Percentiles rank a stretch among this genome's conserved stretches.
These are phyloP conservation scores for Lasaia peninsularis DNA, from an alignment of 1,140 invertebrate species.

Conservation along the genomic window DNA sequence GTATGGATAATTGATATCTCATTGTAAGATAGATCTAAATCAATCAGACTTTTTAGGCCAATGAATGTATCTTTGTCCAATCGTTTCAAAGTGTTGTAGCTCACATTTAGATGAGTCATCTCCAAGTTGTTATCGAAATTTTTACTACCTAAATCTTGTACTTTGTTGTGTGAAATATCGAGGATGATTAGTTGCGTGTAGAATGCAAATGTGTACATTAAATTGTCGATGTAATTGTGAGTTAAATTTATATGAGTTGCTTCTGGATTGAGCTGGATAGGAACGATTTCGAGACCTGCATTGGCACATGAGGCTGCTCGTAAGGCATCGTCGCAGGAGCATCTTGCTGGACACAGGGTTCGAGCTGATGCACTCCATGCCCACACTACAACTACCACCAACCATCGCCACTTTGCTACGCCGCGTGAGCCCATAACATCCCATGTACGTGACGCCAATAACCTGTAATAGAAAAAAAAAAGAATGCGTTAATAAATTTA, in stretches of 20 bases:
- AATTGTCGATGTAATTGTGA: conserved; percentile 83
- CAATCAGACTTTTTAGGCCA: conserved; percentile 82
- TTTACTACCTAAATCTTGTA: conserved; percentile 85
- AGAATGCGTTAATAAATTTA: neutral
- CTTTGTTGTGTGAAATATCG: conserved; percentile 89
- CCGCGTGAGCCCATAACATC: conserved; percentile 74
- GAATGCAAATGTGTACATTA: conserved; percentile 86
- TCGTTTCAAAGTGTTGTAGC: conserved; percentile 83
- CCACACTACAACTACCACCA: conserved; percentile 64
- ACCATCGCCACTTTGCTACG: conserved; percentile 67
- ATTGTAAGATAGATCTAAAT: conserved; percentile 87
- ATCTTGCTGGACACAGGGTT: conserved; percentile 87
- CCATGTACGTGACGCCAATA: conserved; percentile 59
- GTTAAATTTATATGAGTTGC: conserved; percentile 86
- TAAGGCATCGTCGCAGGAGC: conserved; percentile 88
- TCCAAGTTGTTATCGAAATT: conserved; percentile 88
- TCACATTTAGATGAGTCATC: conserved; percentile 85
- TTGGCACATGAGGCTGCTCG: conserved; percentile 85
- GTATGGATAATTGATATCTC: conserved; percentile 84
- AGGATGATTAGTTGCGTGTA: conserved; percentile 88
- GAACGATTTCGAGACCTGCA: conserved; percentile 88
- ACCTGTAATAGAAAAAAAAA: conserved; percentile 49
- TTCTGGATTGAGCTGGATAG: conserved; percentile 92
- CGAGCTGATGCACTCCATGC: conserved; percentile 58
- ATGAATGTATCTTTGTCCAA: conserved; percentile 86